Evolutionary conservation across 2,888 invertebrate species (phyloP), one percentile per base, ranked within the genome.

Genomic region (Dichetophora obliterata): DNA sequence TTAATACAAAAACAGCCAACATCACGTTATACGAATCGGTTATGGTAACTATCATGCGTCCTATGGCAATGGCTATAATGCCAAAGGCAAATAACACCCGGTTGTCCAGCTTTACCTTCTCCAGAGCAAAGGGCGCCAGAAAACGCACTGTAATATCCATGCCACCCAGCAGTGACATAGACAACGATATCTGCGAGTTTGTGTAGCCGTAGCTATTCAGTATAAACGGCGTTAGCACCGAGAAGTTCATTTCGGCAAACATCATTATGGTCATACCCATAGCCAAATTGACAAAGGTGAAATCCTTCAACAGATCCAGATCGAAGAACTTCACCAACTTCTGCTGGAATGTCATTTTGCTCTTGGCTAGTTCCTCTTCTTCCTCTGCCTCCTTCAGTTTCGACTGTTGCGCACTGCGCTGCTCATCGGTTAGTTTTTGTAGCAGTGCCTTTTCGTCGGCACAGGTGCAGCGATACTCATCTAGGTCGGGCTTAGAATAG

Each of bases 231-330:
- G 94, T 94, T 71, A 94, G 85, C 66, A 94, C 91, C 0, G 94
- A 93, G 86, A 94, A 94, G 85, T 94, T 94, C 69, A 94, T 85
- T 86, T 94, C 94, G 24, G 92, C 92, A 82, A 94, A 94, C 86
- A 92, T 92, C n/a, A 94, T 94, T 63, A 94, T 89, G 16, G 93
- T 94, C 80, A 94, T 91, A 27, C 94, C 94, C 77, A 94, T 79
- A 91, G 93, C 93, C 59, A 94, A 89, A 83, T 93, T 94, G 5
- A 94, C 91, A 81, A 93, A 94, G 3, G 92, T 91, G 5, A 91
- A 91, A 87, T 94, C 94, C 82, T 91, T 91, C 43, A 94, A 84
- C 66, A 94, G 89, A 84, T 93, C 93, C 68, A 94, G 90, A 85
- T 94, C 94, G 83, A 94, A 94, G 84, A 94, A 94, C 71, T 92